Evolutionary conservation across 2,797 vertebrate genomes (phyloP).

Genomic region (Fringilla coelebs): DNA sequence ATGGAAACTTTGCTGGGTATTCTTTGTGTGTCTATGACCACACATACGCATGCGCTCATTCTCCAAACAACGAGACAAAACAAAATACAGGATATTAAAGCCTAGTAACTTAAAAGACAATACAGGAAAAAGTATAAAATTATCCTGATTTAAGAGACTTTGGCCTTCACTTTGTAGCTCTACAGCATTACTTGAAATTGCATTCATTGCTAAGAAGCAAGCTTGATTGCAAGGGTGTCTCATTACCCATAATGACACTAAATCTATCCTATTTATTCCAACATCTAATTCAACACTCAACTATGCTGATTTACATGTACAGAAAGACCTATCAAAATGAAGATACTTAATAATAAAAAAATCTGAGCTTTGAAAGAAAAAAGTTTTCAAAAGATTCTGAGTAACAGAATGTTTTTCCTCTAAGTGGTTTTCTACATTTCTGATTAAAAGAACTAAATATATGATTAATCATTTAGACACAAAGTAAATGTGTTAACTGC

Average conservation of each 20-base stretch:
- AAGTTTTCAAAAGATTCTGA: not conserved
- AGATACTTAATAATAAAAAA: not conserved
- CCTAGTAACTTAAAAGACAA: not conserved
- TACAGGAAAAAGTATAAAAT: not conserved
- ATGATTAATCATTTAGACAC: not conserved
- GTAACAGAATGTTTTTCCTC: not conserved
- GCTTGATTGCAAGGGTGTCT: constrained; percentile 49
- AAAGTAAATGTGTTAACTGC: not conserved
- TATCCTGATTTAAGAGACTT: not conserved
- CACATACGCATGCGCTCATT: accelerated
- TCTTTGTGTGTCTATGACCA: not conserved
- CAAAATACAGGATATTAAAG: not conserved
- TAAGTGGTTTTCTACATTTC: not conserved
- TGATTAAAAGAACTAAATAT: not conserved
- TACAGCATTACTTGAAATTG: not conserved
- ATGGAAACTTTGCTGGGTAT: not conserved
- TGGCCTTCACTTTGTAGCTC: not conserved
- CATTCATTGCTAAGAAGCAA: constrained; percentile 45
- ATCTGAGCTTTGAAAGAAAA: not conserved
- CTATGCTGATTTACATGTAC: not conserved
- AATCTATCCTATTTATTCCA: constrained; percentile 52
- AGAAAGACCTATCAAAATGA: constrained; percentile 30
- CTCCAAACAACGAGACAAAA: not conserved
- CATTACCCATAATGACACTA: constrained; percentile 51
- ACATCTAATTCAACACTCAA: constrained; percentile 39